Evolutionary conservation across 1,140 invertebrate species (phyloP).

Genomic region (Sitodiplosis mosellana): DNA sequence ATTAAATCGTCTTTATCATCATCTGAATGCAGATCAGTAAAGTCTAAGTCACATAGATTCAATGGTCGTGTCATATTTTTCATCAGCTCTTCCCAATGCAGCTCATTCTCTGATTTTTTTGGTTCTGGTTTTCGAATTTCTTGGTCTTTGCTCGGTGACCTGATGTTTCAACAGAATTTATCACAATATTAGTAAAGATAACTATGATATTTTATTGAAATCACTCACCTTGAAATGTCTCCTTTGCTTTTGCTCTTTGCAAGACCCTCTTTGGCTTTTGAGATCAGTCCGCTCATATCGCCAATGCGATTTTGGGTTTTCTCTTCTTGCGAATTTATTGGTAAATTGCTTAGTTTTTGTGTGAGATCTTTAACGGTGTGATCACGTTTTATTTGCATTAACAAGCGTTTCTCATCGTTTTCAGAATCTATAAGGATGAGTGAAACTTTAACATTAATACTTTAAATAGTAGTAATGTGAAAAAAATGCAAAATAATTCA

Average conservation of each 20-base stretch:
- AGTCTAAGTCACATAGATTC: slow-evolving; percentile 87
- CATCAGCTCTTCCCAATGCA: slow-evolving; percentile 87
- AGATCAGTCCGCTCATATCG: slow-evolving; percentile 76
- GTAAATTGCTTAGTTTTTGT: slow-evolving; percentile 55
- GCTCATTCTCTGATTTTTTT: slow-evolving; percentile 81
- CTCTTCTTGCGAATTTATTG: slow-evolving; percentile 34
- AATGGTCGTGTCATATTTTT: slow-evolving; percentile 64
- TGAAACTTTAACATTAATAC: no score
- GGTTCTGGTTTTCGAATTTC: slow-evolving; percentile 34
- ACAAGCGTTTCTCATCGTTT: slow-evolving; percentile 18
- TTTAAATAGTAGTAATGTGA: no score
- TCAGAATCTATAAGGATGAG: slow-evolving; percentile 14
- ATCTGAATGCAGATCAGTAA: slow-evolving; percentile 76
- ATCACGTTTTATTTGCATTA: slow-evolving; percentile 39
- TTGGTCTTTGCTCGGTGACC: slow-evolving; percentile 27
- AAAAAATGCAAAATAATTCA: no score
- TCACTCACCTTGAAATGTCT: slow-evolving; percentile 23
- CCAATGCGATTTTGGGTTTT: slow-evolving; percentile 38
- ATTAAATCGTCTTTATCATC: slow-evolving; percentile 48
- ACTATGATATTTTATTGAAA: no score
- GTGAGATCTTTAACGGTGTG: slow-evolving; percentile 73
- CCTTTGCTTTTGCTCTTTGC: slow-evolving; percentile 63
- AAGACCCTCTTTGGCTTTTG: slow-evolving; percentile 80
- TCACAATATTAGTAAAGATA: no score
- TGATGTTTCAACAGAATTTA: no score